phyloP scores from a whole-genome alignment of 2,888 invertebrate genomes.

The Acanthacorydalis orientalis region DNA sequence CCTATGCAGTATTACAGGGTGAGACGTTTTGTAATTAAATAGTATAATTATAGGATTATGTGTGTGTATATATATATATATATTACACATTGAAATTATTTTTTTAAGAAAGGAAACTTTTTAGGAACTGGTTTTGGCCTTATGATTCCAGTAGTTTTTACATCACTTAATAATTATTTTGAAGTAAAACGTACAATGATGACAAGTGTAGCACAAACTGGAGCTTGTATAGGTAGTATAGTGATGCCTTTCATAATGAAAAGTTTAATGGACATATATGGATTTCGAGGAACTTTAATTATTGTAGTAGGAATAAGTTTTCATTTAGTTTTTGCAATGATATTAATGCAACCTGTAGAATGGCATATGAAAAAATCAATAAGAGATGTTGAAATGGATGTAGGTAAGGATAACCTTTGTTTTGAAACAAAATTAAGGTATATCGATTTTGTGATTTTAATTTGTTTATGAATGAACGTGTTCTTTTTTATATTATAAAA shows the following conservation, averaged over 20 bases:
- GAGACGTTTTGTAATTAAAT: slow-evolving; percentile 5
- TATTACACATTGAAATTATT: neutral
- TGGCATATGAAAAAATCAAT: slow-evolving; percentile 42
- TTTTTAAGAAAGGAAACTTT: slow-evolving; percentile 11
- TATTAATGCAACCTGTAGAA: slow-evolving; percentile 56
- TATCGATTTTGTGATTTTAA: no score
- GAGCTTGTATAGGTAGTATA: slow-evolving; percentile 51
- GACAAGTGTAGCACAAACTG: slow-evolving; percentile 58
- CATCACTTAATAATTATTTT: slow-evolving; percentile 60
- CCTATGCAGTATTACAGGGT: slow-evolving; percentile 49
- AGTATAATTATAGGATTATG: neutral
- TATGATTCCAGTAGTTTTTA: slow-evolving; percentile 53
- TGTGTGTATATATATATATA: no score
- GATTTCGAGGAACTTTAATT: slow-evolving; percentile 52
- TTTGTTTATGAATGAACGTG: no score
- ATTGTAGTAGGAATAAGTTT: slow-evolving; percentile 48
- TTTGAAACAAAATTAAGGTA: no score
- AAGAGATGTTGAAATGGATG: no score
- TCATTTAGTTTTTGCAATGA: slow-evolving; percentile 48
- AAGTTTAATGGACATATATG: slow-evolving; percentile 40
- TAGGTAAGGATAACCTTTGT: no score
- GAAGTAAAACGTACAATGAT: slow-evolving; percentile 48
- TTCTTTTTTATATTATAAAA: no score
- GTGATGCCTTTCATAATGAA: slow-evolving; percentile 48
- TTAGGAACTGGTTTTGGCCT: slow-evolving; percentile 55